Base-by-base conservation (phyloP, 2,888 invertebrate genomes). In the Andrena marginata region DNA sequence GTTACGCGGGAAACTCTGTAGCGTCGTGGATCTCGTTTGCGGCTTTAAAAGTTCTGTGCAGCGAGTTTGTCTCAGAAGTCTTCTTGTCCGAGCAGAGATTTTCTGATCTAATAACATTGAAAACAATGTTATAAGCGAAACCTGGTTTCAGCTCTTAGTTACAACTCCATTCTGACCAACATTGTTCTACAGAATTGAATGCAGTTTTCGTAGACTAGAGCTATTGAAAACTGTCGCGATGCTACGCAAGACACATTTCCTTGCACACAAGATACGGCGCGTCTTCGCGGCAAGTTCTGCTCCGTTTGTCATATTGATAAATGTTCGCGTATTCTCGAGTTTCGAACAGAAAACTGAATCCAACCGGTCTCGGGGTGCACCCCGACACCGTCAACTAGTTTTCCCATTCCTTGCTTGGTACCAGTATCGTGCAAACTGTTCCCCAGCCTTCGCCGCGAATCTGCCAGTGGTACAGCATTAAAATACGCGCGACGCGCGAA, bases 401-500 rank as follows among this genome's bases (percentile, higher is more conserved):
- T 56, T 56, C 23, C 4, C 10, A 56, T 23, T 2, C 10, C 23
- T 26, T 26, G 23, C 56, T 10, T 26, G 23, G 26, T 13, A 10
- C 56, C 56, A 10, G 23, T 23, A 10, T 23, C 23, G 20, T 4
- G 56, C 20, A 1, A 56, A 56, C 23, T 10, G 56, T 23, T 56
- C 10, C 23, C 10, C 56, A 20, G 54, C 1, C 54, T 54, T 23
- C 23, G 8, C 10, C 7, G 26, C 54, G 26, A 54, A 54, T 54
- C 54, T 54, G n/a, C 20, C 54, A 56, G 56, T 56, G 23, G 56
- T 56, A 56, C 2, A 56, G 26, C 56, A 10, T 26, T 23, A 2
- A 26, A 33, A 51, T 68, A 54, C 33, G 3, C 65, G 65, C 29
- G 48, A 65, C 65, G 26, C 10, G 56, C 23, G 54, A 26, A 54